A percentile compares a stretch with the other conserved stretches of the same genome.
These are phyloP conservation scores for Rhadina sibilatrix DNA, from an alignment of 2,113 vertebrate genomes.

Conservation along the genomic window DNA sequence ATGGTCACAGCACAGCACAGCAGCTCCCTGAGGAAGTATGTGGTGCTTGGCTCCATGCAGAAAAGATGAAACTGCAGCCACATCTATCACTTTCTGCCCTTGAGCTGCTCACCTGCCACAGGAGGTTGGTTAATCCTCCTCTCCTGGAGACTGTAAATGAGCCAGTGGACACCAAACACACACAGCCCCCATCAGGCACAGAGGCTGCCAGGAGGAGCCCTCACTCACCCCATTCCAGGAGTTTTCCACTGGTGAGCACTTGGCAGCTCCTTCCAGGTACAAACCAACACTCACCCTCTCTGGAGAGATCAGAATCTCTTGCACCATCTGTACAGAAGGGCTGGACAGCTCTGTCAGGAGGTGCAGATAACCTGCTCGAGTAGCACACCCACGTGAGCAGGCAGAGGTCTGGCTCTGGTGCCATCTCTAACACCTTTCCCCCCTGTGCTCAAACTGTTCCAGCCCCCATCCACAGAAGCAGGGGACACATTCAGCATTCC, in stretches of 20 bases:
- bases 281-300: neutral
- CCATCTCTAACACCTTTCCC: neutral
- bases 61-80: neutral
- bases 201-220: neutral
- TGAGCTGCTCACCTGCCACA: neutral
- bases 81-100: neutral
- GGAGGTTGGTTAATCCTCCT: neutral
- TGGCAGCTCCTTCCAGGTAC: neutral
- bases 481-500: neutral
- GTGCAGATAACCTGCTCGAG: neutral
- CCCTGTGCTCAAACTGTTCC: neutral
- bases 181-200: neutral
- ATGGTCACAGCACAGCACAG: neutral
- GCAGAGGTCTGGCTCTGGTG: neutral
- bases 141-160: neutral
- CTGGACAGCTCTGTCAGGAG: neutral
- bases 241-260: neutral
- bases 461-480: neutral
- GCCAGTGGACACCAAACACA: no score
- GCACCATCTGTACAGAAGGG: neutral
- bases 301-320: neutral
- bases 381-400: neutral
- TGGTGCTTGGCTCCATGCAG: neutral
- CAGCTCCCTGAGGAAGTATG: neutral
- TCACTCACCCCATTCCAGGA: accelerated